Percentiles rank a stretch among this genome's conserved stretches.
Conservation (phyloP, 2,888 invertebrate genomes). For the Horisme vitalbata region DNA sequence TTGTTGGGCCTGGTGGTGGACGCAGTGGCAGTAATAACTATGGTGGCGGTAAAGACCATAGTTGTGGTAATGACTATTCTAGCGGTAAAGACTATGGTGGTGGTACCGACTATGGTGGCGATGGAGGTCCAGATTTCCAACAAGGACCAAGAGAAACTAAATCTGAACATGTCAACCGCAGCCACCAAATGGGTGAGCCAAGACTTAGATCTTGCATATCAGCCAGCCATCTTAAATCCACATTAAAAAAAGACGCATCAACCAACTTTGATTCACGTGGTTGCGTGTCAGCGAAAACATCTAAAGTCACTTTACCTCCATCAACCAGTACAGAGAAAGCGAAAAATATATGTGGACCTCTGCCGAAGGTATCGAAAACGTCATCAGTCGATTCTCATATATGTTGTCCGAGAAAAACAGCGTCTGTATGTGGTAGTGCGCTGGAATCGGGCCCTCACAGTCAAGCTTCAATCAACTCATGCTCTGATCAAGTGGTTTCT, state of each 20-base stretch:
- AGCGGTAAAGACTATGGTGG: background rate
- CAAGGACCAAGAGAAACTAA: constrained; percentile 14
- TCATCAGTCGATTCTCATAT: constrained; percentile 4
- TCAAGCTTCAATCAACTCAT: constrained; percentile 9
- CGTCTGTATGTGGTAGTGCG: constrained; percentile 11
- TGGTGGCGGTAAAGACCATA: constrained; percentile 1
- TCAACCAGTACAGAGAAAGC: background rate
- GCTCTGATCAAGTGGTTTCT: too few relatives aligned
- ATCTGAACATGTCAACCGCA: constrained; percentile 18
- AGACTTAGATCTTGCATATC: constrained; percentile 25
- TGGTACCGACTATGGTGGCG: constrained; percentile 8
- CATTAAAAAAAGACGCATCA: constrained; percentile 8
- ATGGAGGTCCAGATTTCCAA: constrained; percentile 3
- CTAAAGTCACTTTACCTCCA: constrained; percentile 5
- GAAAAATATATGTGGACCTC: constrained; percentile 2
- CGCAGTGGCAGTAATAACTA: background rate
- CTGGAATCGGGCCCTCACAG: constrained; percentile 1
- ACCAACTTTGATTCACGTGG: constrained; percentile 4
- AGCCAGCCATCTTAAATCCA: constrained; percentile 12
- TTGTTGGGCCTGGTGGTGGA: background rate
- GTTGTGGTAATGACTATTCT: constrained; percentile 3
- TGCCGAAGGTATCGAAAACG: constrained; percentile 4
- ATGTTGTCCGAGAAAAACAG: constrained; percentile 11
- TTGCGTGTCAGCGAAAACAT: constrained; percentile 4
- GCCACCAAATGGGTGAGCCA: constrained; percentile 20